Evolutionary conservation across 1,140 invertebrate genomes (phyloP), one percentile per base, ranked within the genome.

Genomic region (Neelides sp.): DNA sequence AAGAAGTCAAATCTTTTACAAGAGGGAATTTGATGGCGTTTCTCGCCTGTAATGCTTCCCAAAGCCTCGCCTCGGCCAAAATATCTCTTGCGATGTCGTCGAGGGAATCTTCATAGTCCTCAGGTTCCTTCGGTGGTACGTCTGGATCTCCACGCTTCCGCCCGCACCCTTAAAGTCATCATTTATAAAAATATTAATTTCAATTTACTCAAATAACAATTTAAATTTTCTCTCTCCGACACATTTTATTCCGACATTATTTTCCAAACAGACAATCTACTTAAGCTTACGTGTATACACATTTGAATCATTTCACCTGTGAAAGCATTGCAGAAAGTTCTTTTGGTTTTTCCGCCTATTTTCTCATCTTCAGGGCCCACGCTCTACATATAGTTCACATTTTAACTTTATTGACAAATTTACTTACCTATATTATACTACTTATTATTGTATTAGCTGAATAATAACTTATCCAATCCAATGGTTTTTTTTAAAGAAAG

Each of bases 71-170:
- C 66, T 83, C 79, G 0, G 78, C 79, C 61, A 83, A 71, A 7
- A 83, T 82, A 64, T 83, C 80, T 40, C 80, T 72, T 37, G 78
- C 80, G 0, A 83, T 67, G 54, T 84, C 80, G 48, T 81, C 80
- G 1, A 82, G 74, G 2, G 77, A 74, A 5, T 77, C 75, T 1
- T 82, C 75, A 2, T 77, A 75, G 4, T 77, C 75, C 56, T 81
- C 79, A 0, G 75, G 74, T 58, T 75, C 76, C 36, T 77, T 66
- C 44, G 80, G 78, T 44, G 80, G 65, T 3, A 82, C 64, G 35
- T 76, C 71, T 50, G 80, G 78, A 4, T 79, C 78, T 37, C 65
- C 63, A 61, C 56, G 46, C 61, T 63, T 57, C 53, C 63, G 35
- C 55, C 60, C 58, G 32, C 59, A 58, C 17, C 56, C 59, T 58